Conservation (phyloP, 1,140 invertebrate genomes). For the Pteromalus puparum region DNA sequence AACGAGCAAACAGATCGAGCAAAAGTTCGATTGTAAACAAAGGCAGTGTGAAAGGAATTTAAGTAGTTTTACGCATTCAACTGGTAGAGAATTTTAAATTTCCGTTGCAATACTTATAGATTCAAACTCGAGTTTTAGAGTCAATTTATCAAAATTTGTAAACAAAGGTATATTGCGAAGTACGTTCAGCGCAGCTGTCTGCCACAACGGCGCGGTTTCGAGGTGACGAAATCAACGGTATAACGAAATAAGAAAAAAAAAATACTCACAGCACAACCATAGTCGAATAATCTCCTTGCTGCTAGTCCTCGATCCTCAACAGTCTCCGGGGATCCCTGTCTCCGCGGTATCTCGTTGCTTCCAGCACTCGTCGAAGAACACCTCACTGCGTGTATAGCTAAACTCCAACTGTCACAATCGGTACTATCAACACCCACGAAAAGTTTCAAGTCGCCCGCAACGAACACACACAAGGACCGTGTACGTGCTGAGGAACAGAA, state of each 20-base stretch:
- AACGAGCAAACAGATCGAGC: no score
- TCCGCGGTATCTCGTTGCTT: background rate
- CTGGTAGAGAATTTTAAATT: no score
- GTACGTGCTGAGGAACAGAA: background rate
- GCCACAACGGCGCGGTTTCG: no score
- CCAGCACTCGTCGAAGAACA: background rate
- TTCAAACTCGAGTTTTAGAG: no score
- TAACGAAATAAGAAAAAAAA: background rate
- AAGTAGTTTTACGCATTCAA: no score
- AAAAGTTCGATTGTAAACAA: no score
- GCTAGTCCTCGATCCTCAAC: constrained; percentile 37
- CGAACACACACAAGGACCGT: background rate
- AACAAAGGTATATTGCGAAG: no score
- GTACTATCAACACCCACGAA: background rate
- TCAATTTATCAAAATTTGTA: no score
- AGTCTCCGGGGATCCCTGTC: background rate
- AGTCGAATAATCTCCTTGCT: constrained; percentile 64
- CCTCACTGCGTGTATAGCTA: no score
- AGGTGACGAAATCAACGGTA: background rate
- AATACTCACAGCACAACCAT: constrained; percentile 73
- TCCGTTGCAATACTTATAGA: no score
- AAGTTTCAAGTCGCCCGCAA: background rate
- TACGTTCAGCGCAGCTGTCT: no score
- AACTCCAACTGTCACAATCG: background rate
- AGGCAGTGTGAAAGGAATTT: no score